Evolutionary conservation across 2,888 invertebrate genomes (phyloP).

Genomic region (Xanthia togata): DNA sequence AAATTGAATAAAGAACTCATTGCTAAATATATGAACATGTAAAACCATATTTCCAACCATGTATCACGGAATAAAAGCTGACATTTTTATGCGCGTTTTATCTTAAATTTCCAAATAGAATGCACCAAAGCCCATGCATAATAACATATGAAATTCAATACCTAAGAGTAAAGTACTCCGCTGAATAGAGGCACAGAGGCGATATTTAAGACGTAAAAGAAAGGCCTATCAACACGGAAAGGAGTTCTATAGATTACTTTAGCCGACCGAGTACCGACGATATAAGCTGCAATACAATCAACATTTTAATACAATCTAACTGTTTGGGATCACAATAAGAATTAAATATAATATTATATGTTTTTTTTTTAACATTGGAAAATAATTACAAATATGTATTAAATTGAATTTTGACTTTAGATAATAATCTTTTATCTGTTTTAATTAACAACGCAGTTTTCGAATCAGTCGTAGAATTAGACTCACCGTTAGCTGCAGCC

Average conservation of each 20-base stretch:
- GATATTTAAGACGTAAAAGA: conserved; percentile 39
- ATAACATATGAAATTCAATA: conserved; percentile 24
- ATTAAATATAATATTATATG: not conserved
- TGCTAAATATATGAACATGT: not conserved
- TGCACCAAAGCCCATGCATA: conserved; percentile 20
- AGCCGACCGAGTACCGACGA: conserved; percentile 33
- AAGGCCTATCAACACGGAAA: conserved; percentile 61
- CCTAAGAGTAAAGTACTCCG: conserved; percentile 50
- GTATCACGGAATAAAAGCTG: not conserved
- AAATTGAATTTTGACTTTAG: conserved; percentile 12
- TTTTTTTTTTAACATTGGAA: not conserved
- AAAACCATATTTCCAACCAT: not conserved
- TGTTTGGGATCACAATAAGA: conserved; percentile 15
- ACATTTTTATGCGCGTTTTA: not conserved
- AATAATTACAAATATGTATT: not conserved
- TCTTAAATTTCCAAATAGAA: not conserved
- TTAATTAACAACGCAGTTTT: not conserved
- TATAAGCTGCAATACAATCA: conserved; percentile 60
- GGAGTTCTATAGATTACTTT: conserved; percentile 18
- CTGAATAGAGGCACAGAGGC: conserved; percentile 46
- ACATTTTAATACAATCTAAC: conserved; percentile 26
- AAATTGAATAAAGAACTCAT: not conserved
- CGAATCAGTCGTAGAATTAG: not conserved
- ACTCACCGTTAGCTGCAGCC: conserved; percentile 95
- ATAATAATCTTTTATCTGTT: conserved; percentile 58